phyloP scores from a whole-genome alignment of 92 coral and sea anemone species.

The Galaxea fascicularis region DNA sequence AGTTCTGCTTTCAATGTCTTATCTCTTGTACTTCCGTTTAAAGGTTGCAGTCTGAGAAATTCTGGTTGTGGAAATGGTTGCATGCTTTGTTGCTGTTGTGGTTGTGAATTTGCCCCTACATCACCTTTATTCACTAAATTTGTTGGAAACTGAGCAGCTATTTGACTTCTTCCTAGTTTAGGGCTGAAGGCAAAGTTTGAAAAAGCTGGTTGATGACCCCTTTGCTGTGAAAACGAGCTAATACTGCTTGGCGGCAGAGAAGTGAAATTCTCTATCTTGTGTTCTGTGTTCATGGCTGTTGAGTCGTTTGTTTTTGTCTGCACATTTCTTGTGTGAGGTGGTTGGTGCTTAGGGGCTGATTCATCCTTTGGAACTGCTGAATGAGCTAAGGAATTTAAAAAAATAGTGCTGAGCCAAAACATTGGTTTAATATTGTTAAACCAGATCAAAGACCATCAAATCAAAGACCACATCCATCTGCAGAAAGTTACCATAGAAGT shows the following conservation, averaged over 20 bases:
- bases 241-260: conserved; percentile 8
- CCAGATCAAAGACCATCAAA: too few relatives aligned
- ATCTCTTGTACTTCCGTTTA: conserved; percentile 62
- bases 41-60: conserved; percentile 46
- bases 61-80: conserved; percentile 32
- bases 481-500: too few relatives aligned
- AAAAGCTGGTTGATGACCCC: conserved; percentile 3
- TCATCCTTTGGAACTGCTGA: background rate
- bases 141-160: conserved; percentile 53
- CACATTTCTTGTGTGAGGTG: conserved; percentile 17
- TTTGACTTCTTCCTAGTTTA: conserved; percentile 27
- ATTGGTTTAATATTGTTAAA: too few relatives aligned
- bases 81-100: conserved; percentile 19
- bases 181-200: conserved; percentile 43
- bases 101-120: background rate
- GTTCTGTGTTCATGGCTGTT: conserved; percentile 4
- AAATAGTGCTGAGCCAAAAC: background rate
- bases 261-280: conserved; percentile 26
- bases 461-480: too few relatives aligned
- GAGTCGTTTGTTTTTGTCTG: conserved; percentile 2
- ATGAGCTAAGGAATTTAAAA: background rate
- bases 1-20: conserved; percentile 76
- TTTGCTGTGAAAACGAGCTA: background rate
- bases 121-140: background rate
- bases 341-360: conserved; percentile 20